Conservation (phyloP, 2,888 invertebrate species). For the Athalia rosae region DNA sequence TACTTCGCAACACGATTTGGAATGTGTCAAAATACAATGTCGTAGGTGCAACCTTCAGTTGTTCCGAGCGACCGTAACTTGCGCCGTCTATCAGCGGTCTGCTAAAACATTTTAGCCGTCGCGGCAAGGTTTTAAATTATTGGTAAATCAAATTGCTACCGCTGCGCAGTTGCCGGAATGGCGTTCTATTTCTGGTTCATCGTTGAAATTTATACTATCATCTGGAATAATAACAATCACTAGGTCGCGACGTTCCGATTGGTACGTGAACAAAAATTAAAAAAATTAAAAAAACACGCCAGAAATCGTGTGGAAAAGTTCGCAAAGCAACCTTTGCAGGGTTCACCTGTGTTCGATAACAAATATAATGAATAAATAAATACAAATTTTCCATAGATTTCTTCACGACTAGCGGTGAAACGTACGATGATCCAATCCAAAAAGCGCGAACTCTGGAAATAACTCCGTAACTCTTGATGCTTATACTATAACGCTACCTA, state of each 20-base stretch:
- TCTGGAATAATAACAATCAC: neutral
- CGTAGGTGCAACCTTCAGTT: neutral
- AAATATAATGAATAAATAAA: no score
- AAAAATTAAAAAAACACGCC: no score
- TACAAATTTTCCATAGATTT: neutral
- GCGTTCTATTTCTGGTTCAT: no score
- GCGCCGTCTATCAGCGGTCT: neutral
- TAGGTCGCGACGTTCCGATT: neutral
- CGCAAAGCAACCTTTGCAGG: no score
- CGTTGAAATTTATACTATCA: no score
- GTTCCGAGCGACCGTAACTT: neutral
- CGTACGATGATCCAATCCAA: neutral
- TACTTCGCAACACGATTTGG: neutral
- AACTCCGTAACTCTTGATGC: conserved; percentile 29
- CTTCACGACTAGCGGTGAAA: neutral
- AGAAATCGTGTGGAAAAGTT: no score
- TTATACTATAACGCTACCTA: no score
- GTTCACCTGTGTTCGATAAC: no score
- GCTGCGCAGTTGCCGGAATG: neutral
- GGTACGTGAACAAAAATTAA: neutral
- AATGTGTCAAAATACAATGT: neutral
- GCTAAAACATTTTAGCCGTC: neutral
- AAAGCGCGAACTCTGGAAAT: conserved; percentile 27
- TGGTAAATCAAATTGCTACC: neutral
- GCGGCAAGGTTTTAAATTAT: neutral